Evolutionary conservation across 2,888 invertebrate genomes (phyloP).

Genomic region (Cataglyphis livida): DNA sequence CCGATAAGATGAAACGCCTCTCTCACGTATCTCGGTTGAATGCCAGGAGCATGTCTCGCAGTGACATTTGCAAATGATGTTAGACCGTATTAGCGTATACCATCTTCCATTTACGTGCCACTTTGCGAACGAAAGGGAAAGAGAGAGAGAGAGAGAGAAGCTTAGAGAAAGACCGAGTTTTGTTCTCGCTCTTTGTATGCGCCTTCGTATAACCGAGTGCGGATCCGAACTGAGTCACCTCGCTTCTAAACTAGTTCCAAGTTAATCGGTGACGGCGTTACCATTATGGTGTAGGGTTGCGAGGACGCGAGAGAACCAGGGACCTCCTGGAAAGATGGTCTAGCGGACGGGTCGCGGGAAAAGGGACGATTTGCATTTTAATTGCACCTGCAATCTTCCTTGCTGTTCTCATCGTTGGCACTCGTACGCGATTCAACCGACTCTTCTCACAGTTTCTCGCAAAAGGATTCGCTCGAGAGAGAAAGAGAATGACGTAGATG

Average conservation of each 20-base stretch:
- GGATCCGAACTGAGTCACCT: constrained; percentile 52
- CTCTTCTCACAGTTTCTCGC: constrained; percentile 22
- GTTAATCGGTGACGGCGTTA: constrained; percentile 80
- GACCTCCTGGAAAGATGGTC: constrained; percentile 67
- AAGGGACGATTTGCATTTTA: constrained; percentile 84
- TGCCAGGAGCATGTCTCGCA: constrained; percentile 58
- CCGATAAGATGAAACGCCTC: constrained; percentile 32
- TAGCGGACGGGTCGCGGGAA: constrained; percentile 68
- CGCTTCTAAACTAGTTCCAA: constrained; percentile 80
- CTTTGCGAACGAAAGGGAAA: constrained; percentile 26
- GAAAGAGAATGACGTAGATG: background rate
- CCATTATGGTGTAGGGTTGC: constrained; percentile 70
- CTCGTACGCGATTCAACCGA: constrained; percentile 40
- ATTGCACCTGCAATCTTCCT: constrained; percentile 76
- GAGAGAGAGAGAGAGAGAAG: constrained; percentile 28
- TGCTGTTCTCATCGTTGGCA: constrained; percentile 55
- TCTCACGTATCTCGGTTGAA: constrained; percentile 42
- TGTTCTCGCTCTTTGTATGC: constrained; percentile 46
- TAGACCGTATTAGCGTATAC: constrained; percentile 69
- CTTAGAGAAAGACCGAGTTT: constrained; percentile 37
- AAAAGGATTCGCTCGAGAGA: constrained; percentile 14
- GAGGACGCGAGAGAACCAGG: constrained; percentile 57
- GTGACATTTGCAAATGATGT: constrained; percentile 74
- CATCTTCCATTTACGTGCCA: constrained; percentile 56
- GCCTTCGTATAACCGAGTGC: constrained; percentile 30